Base-by-base conservation (phyloP, 1,140 invertebrate genomes). In the Trissolcus basalis region DNA sequence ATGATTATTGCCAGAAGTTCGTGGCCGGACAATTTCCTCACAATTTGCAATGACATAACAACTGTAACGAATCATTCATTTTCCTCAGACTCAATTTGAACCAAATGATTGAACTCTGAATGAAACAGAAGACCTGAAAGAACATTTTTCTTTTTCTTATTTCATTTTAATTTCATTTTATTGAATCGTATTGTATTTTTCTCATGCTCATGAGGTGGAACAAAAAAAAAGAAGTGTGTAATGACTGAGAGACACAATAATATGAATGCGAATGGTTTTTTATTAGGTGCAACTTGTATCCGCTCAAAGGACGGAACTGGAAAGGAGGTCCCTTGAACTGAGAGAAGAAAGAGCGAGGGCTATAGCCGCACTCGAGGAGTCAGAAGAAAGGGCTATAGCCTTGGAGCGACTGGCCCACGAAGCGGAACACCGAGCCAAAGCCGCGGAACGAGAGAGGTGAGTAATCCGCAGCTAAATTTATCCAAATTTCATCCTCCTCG, bases 401-500 rank as follows among this genome's bases (percentile, higher is more conserved):
- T 89, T 97, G 76, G 96, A 97, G 84, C 91, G 94, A 83, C 93
- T 96, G 83, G 91, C 93, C 14, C 92, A 94, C 80, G 96, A 97
- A 89, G 94, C 96, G 88, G 94, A 96, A 81, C 84, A 83, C 58
- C 83, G 87, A 43, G 86, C 86, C 27, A 87, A 81, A 77, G 58
- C 80, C 69, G 87, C 88, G 61, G 89, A 89, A 77, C 84, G 76
- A 32, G 86, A 88, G 76, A 91, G 88, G 90, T 92, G 82, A 83
- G 76, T 64, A 64, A 76, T 76, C 60, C 1, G 12, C 53, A 39
- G 15, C 14, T 69, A 59, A 56, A 58, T 3, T 50, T 41, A 44
- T 39, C 65, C 73, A 13, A 76, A 76, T 59, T 76, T 69, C 35
- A 76, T 69, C 41, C 60, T 53, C 36, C 13, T 50, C 9, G n/a